Base-by-base conservation (phyloP, 2,113 vertebrate species). In the Phaethornis superciliosus region DNA sequence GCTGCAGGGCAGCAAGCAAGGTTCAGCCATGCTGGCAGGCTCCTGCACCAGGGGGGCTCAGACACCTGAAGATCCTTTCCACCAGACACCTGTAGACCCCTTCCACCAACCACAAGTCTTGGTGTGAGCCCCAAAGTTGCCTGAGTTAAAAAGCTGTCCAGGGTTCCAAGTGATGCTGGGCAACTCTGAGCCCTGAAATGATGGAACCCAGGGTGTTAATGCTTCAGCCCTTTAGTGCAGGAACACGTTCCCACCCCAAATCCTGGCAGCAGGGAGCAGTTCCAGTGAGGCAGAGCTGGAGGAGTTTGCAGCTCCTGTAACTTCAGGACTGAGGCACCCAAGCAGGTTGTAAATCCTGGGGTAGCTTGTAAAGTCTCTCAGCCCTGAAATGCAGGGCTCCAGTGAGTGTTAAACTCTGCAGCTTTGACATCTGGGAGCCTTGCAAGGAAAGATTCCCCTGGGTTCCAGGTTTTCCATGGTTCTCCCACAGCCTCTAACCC, bases 331-430 rank as follows among this genome's bases (percentile, higher is more conserved):
- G 69, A 89, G 74, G 81, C 78, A 81, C 84, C 81, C 89, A 75
- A 74, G 62, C 83, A 87, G 69, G 28, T 87, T 75, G 70, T 94
- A 91, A 92, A 91, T n/a, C 2, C 65, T 35, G 74, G 74, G 46
- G 49, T 46, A 87, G 84, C 91, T 91, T 81, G 91, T 95, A 94
- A 96, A 89, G 49, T 88, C 89, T 35, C 8, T 49, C 72, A 92
- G 86, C 83, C 95, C 91, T 94, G 92, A 93, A 95, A 96, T 22
- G 64, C 74, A 69, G 64, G 49, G 58, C 86, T 95, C 95, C 3
- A 2, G 79, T 77, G 85, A 70, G 75, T 96, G 85, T 94, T 95
- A 95, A 96, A 82, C 8, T 0, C 80, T 30, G 60, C 62, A 62
- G 77, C 58, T 89, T 92, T 78, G 40, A 26, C 58, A 49, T 64